These are phyloP conservation scores for Tipula helvola DNA, from an alignment of 2,888 invertebrate species.

Conservation along the genomic window DNA sequence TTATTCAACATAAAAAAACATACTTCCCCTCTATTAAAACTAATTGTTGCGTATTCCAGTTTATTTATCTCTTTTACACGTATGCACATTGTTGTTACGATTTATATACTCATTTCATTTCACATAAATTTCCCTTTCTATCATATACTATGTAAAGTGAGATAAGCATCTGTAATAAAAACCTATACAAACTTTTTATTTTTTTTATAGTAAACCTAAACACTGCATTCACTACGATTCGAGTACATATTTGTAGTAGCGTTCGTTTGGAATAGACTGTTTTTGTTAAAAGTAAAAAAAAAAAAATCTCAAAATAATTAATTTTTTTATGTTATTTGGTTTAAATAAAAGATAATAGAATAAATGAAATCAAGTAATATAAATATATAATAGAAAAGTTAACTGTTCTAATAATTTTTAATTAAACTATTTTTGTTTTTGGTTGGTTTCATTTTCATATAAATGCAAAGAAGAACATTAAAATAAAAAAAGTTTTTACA, in stretches of 20 bases:
- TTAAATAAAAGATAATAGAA: not conserved
- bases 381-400: not conserved
- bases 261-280: not conserved
- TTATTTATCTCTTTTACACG: not conserved
- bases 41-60: not conserved
- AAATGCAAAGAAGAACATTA: not conserved
- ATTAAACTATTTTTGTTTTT: not conserved
- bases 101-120: not conserved
- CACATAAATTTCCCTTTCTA: not conserved
- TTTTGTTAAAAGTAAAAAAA: not conserved
- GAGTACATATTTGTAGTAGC: not conserved
- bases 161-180: not conserved
- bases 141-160: not conserved
- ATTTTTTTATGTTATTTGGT: not conserved
- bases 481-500: not conserved
- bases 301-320: not conserved
- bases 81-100: not conserved
- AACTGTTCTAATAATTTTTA: not conserved
- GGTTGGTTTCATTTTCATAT: not conserved
- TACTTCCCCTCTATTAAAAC: not conserved
- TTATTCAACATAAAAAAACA: not conserved
- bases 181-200: not conserved
- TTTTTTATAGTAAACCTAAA: not conserved
- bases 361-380: not conserved
- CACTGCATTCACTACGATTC: not conserved